phyloP scores from a whole-genome alignment of 2,888 invertebrate species.

The Pycnomerus fuliginosus region DNA sequence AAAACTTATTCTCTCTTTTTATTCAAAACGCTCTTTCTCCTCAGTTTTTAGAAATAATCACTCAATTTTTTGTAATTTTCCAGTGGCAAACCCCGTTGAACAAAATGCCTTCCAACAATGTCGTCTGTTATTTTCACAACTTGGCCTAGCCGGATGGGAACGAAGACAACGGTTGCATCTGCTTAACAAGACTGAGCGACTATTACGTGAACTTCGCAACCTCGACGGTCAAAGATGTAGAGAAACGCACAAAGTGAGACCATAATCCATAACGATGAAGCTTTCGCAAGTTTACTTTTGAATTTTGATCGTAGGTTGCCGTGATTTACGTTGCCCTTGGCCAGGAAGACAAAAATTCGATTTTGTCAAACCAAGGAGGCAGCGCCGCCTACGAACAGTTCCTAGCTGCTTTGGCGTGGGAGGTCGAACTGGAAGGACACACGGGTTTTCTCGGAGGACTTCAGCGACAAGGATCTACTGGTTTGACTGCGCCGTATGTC shows the following conservation, averaged over 20 bases:
- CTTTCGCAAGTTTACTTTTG: not conserved
- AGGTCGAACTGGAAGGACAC: constrained; percentile 90
- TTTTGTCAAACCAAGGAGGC: constrained; percentile 86
- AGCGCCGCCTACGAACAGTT: constrained; percentile 89
- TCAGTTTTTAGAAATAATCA: too few relatives aligned
- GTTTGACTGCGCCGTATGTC: constrained; percentile 91
- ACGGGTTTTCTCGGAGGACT: constrained; percentile 94
- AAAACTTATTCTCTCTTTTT: too few relatives aligned
- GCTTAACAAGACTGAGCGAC: constrained; percentile 82
- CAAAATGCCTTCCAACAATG: constrained; percentile 75
- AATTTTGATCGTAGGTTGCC: constrained; percentile 64
- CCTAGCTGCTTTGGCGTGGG: constrained; percentile 72
- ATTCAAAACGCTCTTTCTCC: too few relatives aligned
- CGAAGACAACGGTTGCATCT: constrained; percentile 82
- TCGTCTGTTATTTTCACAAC: constrained; percentile 84
- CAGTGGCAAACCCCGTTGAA: constrained; percentile 25
- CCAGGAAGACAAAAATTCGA: constrained; percentile 95
- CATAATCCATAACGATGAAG: not conserved
- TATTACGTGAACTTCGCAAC: constrained; percentile 88
- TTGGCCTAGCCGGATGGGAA: constrained; percentile 90
- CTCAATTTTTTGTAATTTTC: constrained; percentile 3
- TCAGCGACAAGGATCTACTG: constrained; percentile 86
- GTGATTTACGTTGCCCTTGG: constrained; percentile 98
- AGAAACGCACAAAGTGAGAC: constrained; percentile 83
- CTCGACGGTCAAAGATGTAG: constrained; percentile 89